Base-by-base conservation (phyloP, 2,113 vertebrate genomes). In the Pollachius pollachius region DNA sequence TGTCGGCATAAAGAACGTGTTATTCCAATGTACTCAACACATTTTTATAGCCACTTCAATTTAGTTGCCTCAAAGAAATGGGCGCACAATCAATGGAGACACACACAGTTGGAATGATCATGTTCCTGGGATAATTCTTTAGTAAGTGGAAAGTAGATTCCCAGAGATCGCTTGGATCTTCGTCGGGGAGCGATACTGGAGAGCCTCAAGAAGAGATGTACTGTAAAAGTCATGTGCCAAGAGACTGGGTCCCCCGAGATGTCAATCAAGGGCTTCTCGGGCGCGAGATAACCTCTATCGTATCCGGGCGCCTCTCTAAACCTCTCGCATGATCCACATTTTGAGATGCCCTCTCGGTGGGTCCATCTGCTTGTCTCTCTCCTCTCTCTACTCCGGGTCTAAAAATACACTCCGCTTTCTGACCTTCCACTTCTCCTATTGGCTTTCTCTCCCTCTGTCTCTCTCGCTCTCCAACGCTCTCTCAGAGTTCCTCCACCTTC, bases 261-360 rank as follows among this genome's bases (percentile, higher is more conserved):
- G 84, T 82, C 87, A 87, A 72, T 84, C 87, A 89, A 67, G 3
- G 4, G 3, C 65, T 67, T 80, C 73, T 67, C 60, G 13, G 6
- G 70, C 15, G 76, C 77, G 75, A 73, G 79, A 73, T 85, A 83
- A 88, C 85, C 85, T 88, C 80, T 73, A 79, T 81, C 74, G 79
- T 74, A 74, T 70, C n/a, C 57, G 52, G 23, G 34, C 18, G 41
- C 54, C 77, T 68, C 68, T 74, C 75, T 71, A 65, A 12, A 16
- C 56, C 76, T 69, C 66, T 41, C 37, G 6, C 37, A 41, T 41
- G 37, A 41, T 41, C 37, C 37, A 41, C 52, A 77, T 79, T 23
- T 70, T 82, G 79, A 83, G 73, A 79, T 63, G 67, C 61, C 71
- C 63, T 60, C 34, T 71, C 19, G 62, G 66, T 76, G 81, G 67